Conservation (phyloP, 92 coral and sea anemone genomes). For the Siderastrea radians region DNA sequence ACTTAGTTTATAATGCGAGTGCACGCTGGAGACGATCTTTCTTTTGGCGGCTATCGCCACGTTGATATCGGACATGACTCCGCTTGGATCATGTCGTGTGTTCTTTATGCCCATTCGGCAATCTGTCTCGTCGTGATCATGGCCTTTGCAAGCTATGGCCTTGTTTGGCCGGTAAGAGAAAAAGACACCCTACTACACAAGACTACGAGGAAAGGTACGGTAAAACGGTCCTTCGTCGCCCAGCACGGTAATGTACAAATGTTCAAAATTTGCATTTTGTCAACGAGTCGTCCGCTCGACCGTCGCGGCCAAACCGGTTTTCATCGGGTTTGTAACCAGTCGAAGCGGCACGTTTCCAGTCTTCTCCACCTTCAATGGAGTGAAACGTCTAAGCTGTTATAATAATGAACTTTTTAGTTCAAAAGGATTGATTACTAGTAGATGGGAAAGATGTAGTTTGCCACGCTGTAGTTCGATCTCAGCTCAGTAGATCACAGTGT, state of each 20-base stretch:
- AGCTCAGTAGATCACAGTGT: background rate
- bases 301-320: constrained; percentile 61
- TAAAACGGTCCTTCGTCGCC: background rate
- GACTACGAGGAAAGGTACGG: constrained; percentile 51
- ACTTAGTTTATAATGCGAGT: constrained; percentile 22
- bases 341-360: constrained; percentile 54
- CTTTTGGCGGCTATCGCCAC: constrained; percentile 38
- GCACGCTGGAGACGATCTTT: constrained; percentile 31
- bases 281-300: constrained; percentile 39
- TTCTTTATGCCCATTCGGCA: constrained; percentile 59
- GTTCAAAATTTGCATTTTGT: constrained; percentile 45
- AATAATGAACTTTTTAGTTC: background rate
- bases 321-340: constrained; percentile 57
- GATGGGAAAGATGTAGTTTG: background rate
- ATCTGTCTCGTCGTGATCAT: constrained; percentile 38
- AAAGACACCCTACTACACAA: constrained; percentile 34
- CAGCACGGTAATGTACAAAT: constrained; percentile 54
- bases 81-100: constrained; percentile 43
- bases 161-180: constrained; percentile 42
- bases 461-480: background rate
- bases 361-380: constrained; percentile 59
- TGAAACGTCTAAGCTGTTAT: constrained; percentile 23
- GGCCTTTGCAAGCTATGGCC: constrained; percentile 58
- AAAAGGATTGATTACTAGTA: background rate
- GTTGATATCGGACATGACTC: constrained; percentile 42